phyloP scores from a whole-genome alignment of 53 echinoderm and acorn worm species.

The Holothuria scabra region DNA sequence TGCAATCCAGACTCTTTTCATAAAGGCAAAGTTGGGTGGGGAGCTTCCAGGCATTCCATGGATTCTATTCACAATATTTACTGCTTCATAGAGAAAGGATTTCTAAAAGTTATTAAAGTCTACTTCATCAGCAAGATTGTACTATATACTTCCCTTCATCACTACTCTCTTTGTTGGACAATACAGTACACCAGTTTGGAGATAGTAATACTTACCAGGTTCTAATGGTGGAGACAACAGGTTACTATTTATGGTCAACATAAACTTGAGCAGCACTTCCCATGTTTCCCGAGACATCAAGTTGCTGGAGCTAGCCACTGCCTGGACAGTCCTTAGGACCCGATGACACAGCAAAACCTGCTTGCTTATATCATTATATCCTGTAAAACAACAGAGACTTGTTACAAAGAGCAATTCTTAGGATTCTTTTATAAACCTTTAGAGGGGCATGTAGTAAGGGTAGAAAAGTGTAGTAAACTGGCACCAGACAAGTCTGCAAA shows the following conservation, averaged over 20 bases:
- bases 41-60: no score
- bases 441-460: no score
- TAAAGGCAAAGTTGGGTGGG: no score
- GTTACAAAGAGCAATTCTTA: no score
- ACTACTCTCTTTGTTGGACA: neutral
- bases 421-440: no score
- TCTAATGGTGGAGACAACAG: constrained; percentile 90
- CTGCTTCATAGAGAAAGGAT: no score
- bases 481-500: no score
- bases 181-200: no score
- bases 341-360: constrained; percentile 97
- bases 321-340: constrained; percentile 91
- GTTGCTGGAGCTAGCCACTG: constrained; percentile 89
- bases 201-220: constrained; percentile 62
- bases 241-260: constrained; percentile 90
- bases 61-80: no score
- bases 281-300: constrained; percentile 90
- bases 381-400: constrained; percentile 20
- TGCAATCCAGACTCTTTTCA: no score
- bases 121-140: neutral
- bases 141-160: neutral
- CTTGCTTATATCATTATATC: constrained; percentile 76
- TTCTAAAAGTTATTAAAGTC: neutral
- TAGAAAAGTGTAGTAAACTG: no score
- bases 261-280: constrained; percentile 90